phyloP scores from a whole-genome alignment of 2,888 invertebrate genomes.

The Atethmia centrago region DNA sequence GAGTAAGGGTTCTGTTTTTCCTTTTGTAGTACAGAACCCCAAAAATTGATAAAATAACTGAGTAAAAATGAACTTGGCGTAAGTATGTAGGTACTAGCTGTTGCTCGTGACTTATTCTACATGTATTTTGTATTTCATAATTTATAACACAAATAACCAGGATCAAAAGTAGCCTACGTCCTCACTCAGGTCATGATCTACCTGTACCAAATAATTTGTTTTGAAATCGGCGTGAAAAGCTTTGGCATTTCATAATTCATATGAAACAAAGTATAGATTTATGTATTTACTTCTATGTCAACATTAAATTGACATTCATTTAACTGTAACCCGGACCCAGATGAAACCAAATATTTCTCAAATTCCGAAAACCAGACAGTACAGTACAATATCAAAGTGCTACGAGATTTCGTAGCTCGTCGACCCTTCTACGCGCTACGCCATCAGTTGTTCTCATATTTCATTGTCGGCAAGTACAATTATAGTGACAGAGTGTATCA shows the following conservation, averaged over 20 bases:
- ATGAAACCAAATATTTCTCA: background rate
- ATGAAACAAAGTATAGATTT: too few species aligned
- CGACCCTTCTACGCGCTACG: conserved; percentile 60
- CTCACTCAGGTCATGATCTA: background rate
- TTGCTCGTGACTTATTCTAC: background rate
- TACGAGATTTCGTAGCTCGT: conserved; percentile 68
- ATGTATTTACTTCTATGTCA: background rate
- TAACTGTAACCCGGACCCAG: background rate
- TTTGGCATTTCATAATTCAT: background rate
- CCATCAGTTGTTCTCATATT: conserved; percentile 66
- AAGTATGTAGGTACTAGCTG: background rate
- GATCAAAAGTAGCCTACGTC: background rate
- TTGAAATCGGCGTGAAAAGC: background rate
- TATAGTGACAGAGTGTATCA: conserved; percentile 64
- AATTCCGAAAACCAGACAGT: background rate
- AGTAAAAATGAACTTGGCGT: background rate
- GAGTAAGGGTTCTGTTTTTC: too few species aligned
- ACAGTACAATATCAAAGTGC: conserved; percentile 10
- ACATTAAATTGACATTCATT: background rate
- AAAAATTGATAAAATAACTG: background rate
- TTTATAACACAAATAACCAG: background rate
- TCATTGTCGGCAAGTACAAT: conserved; percentile 67
- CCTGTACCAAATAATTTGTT: background rate
- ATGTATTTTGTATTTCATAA: background rate
- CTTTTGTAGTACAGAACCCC: too few species aligned